Evolutionary conservation across 2,113 vertebrate species (phyloP).

Genomic region (Sarotherodon lohbergeri): DNA sequence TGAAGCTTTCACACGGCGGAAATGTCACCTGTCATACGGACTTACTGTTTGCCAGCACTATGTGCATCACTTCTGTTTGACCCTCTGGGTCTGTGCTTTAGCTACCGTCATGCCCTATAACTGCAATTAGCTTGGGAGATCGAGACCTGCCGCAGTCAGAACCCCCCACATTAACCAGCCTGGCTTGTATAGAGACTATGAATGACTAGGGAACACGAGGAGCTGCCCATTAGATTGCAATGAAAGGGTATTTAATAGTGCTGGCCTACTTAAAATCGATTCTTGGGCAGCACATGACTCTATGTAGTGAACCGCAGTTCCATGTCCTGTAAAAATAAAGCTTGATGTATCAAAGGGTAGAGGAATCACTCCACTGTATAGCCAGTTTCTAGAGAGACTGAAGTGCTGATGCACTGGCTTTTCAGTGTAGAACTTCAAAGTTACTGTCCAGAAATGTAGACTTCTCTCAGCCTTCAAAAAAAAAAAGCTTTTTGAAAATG

Average conservation of each 20-base stretch:
- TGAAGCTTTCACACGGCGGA: conserved; percentile 54
- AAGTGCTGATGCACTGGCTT: neutral
- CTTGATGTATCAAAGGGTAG: conserved; percentile 13
- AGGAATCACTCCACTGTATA: neutral
- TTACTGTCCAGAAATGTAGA: conserved; percentile 11
- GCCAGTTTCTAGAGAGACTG: conserved; percentile 5
- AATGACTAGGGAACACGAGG: neutral
- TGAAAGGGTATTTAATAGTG: neutral
- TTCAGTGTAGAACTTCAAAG: conserved; percentile 45
- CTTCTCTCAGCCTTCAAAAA: neutral
- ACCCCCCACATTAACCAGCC: neutral
- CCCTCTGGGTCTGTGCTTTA: conserved; percentile 25
- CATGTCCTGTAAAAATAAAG: neutral
- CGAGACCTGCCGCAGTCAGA: neutral
- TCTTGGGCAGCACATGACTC: neutral
- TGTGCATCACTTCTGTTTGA: conserved; percentile 28
- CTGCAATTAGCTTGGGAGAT: conserved; percentile 1
- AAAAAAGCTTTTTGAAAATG: neutral
- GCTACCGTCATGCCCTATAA: conserved; percentile 37
- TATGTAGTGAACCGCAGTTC: neutral
- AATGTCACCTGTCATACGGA: conserved; percentile 67
- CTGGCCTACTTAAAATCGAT: conserved; percentile 18
- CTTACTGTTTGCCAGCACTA: conserved; percentile 43
- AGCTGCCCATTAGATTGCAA: neutral
- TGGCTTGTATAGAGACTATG: conserved; percentile 6